These are phyloP conservation scores for Netelia fuscicornis DNA, from an alignment of 2,888 invertebrate genomes.

Conservation along the genomic window DNA sequence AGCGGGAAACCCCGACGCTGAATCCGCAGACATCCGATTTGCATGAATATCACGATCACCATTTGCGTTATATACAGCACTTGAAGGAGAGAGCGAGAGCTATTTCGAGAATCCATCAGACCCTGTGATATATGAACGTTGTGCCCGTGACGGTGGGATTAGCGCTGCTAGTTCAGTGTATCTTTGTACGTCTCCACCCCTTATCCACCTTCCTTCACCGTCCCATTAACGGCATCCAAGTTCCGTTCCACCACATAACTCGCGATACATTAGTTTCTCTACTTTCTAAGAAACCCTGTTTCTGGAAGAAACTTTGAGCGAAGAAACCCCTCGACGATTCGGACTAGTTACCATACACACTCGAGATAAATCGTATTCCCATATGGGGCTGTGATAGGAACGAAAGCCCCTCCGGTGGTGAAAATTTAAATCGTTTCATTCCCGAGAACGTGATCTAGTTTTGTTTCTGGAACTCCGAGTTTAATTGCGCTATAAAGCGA, in stretches of 20 bases:
- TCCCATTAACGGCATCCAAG: no score
- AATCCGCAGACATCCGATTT: slow-evolving; percentile 23
- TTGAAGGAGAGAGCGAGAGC: background rate
- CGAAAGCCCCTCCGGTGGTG: background rate
- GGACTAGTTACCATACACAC: background rate
- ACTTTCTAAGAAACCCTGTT: background rate
- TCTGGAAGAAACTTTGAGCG: background rate
- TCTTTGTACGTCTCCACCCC: background rate
- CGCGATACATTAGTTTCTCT: background rate
- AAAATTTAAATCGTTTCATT: background rate
- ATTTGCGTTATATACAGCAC: background rate
- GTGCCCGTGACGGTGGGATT: background rate
- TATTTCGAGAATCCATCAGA: slow-evolving; percentile 7
- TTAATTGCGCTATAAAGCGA: no score
- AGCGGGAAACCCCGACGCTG: slow-evolving; percentile 5
- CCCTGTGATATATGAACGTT: background rate
- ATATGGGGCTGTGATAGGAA: background rate
- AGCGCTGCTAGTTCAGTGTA: background rate
- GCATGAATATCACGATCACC: slow-evolving; percentile 27
- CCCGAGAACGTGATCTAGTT: no score
- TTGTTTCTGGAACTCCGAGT: no score
- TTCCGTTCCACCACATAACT: no score
- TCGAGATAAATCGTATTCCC: background rate
- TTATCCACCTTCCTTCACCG: background rate
- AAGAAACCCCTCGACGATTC: background rate